A percentile compares a stretch with the other conserved stretches of the same genome.
phyloP scores from a whole-genome alignment of 2,797 vertebrate species.

The Prionace glauca region DNA sequence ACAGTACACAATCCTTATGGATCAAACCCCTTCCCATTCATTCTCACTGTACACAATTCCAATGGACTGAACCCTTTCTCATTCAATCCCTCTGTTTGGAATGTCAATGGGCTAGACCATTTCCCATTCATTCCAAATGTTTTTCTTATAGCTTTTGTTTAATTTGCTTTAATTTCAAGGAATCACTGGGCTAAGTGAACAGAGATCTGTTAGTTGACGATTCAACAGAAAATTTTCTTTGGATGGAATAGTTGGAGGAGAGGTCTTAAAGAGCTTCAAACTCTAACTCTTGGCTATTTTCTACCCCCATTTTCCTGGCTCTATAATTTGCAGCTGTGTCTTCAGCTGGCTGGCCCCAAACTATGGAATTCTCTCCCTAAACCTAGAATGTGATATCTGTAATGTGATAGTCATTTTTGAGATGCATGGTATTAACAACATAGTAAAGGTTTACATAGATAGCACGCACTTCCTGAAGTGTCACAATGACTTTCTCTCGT shows the following conservation, averaged over 20 bases:
- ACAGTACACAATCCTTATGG: no score
- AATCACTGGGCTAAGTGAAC: no score
- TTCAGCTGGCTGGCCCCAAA: background rate
- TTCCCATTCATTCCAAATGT: no score
- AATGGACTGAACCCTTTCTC: no score
- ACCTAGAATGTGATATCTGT: background rate
- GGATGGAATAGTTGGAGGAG: background rate
- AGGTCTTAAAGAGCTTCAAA: background rate
- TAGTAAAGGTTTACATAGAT: background rate
- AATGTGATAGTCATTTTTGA: background rate
- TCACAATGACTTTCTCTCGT: background rate
- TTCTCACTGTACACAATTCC: no score
- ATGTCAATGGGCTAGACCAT: no score
- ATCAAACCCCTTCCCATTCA: no score
- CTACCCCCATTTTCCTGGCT: background rate
- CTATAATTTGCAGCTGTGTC: background rate
- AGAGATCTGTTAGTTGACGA: background rate
- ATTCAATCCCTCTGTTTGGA: no score
- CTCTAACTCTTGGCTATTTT: background rate
- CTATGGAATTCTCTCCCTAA: background rate
- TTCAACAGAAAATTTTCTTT: background rate
- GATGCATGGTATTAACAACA: background rate
- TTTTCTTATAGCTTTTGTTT: no score
- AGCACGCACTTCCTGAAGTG: background rate
- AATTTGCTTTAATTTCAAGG: no score